These are phyloP conservation scores for Brenthis ino DNA, from an alignment of 2,888 invertebrate genomes.

Conservation along the genomic window DNA sequence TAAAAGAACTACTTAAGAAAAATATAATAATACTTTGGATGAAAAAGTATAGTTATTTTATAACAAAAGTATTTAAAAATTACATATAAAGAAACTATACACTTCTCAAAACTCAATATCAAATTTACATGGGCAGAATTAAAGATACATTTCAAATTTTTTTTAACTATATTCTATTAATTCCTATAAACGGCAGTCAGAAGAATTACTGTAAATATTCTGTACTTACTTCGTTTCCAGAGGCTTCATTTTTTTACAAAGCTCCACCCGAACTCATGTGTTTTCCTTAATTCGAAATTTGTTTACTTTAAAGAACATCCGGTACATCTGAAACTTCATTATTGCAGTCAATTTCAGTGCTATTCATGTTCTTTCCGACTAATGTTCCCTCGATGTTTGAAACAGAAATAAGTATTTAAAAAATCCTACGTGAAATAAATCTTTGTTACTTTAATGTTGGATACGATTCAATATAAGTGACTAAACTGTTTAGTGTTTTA, in stretches of 20 bases:
- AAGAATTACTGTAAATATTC: not conserved
- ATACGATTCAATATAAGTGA: not conserved
- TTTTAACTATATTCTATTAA: not conserved
- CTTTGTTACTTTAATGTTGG: not conserved
- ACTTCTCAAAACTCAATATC: no score
- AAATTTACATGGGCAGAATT: no score
- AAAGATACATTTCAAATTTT: no score
- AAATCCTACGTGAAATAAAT: not conserved
- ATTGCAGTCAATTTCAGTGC: conserved; percentile 1
- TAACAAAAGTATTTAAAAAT: no score
- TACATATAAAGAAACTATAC: no score
- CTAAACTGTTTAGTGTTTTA: no score
- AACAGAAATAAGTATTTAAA: not conserved
- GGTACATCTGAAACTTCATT: conserved; percentile 1
- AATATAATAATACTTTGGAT: no score
- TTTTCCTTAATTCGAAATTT: conserved; percentile 52
- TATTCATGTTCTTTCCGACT: not conserved
- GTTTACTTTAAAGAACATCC: conserved; percentile 45
- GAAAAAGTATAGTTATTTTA: no score
- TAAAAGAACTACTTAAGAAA: no score
- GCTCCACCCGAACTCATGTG: conserved; percentile 10
- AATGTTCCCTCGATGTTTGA: not conserved
- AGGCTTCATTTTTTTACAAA: conserved; percentile 14
- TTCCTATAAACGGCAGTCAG: not conserved
- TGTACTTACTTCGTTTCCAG: conserved; percentile 22